Percentiles rank a stretch among this genome's conserved stretches.
Evolutionary conservation across 2,113 vertebrate species (phyloP).

Genomic region (Oncorhynchus mykiss): DNA sequence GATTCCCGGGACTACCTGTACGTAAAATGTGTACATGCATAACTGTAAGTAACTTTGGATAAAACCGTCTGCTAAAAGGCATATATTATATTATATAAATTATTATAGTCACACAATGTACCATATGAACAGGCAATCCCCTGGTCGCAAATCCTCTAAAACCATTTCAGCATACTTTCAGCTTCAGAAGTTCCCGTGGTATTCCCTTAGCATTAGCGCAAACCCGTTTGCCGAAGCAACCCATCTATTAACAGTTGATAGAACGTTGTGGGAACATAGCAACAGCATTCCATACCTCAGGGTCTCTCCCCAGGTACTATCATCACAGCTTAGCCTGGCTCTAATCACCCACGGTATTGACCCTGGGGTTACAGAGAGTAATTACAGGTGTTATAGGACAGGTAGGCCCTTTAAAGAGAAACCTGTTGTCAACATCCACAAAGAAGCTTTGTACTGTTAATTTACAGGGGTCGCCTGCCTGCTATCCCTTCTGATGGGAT

Average conservation of each 20-base stretch:
- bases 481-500: neutral
- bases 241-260: neutral
- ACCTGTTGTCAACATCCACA: conserved; percentile 32
- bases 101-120: too few relatives aligned
- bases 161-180: neutral
- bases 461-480: too few relatives aligned
- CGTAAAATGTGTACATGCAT: too few relatives aligned
- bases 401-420: conserved; percentile 41
- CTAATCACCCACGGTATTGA: conserved; percentile 42
- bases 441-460: conserved; percentile 44
- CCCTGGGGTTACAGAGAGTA: conserved; percentile 53
- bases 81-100: too few relatives aligned
- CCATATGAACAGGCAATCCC: too few relatives aligned
- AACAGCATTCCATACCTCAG: conserved; percentile 18
- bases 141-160: neutral
- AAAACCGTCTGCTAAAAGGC: too few relatives aligned
- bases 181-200: too few relatives aligned
- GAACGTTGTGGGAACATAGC: neutral
- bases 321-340: conserved; percentile 50
- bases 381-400: conserved; percentile 64
- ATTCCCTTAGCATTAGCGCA: neutral
- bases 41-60: too few relatives aligned
- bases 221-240: neutral
- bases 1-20: too few relatives aligned
- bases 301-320: conserved; percentile 39